Conservation (phyloP, 2,113 vertebrate genomes). For the Alces alces region DNA sequence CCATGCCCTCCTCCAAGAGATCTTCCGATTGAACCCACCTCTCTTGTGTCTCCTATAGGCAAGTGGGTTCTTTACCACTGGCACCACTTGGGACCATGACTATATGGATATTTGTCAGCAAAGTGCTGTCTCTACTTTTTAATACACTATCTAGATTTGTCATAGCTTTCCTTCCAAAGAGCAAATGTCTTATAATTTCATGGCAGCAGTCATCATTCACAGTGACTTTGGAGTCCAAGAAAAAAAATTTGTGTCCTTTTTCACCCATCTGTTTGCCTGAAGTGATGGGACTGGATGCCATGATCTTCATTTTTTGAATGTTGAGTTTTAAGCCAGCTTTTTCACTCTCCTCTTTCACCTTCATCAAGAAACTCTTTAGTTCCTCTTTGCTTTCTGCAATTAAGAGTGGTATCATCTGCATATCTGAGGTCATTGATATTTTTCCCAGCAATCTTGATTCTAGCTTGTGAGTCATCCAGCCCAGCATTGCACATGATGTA, state of each 20-base stretch:
- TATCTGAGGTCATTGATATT: neutral
- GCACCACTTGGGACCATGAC: neutral
- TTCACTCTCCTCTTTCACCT: neutral
- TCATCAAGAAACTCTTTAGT: neutral
- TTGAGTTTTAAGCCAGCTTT: neutral
- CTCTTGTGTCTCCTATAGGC: neutral
- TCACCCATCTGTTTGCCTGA: neutral
- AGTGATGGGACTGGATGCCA: neutral
- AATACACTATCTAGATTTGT: neutral
- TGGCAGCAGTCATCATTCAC: neutral
- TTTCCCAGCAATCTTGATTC: neutral
- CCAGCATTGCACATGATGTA: neutral
- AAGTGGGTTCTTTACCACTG: neutral
- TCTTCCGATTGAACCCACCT: accelerated
- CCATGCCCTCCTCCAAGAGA: neutral
- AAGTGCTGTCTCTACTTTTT: neutral
- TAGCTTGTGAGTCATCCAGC: neutral
- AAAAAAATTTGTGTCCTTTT: neutral
- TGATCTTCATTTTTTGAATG: neutral
- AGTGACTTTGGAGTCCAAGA: neutral
- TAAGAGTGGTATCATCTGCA: neutral
- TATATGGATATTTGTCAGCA: neutral
- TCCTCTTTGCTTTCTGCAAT: neutral
- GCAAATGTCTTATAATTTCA: neutral
- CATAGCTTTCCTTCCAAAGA: neutral